Percentiles rank a stretch among this genome's conserved stretches.
Conservation (phyloP, 2,797 vertebrate genomes). For the Enteromius viviparus region DNA sequence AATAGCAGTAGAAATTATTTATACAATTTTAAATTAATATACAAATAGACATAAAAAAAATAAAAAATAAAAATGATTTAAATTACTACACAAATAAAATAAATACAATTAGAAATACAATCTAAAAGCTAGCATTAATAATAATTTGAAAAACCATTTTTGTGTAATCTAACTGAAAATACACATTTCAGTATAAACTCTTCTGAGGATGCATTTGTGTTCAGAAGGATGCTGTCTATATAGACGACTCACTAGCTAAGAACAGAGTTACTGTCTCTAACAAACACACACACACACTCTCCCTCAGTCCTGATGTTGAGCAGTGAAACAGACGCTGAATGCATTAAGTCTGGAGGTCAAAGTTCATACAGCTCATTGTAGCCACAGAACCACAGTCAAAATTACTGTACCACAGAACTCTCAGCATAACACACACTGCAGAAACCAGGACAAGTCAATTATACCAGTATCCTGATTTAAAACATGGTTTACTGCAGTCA, state of each 20-base stretch:
- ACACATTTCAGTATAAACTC: not conserved
- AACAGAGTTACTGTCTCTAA: not conserved
- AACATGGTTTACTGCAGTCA: not conserved
- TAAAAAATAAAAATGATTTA: too few relatives aligned
- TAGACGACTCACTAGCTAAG: not conserved
- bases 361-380: slow-evolving; percentile 8
- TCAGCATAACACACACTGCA: not conserved
- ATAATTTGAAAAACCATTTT: too few relatives aligned
- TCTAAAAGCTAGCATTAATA: not conserved
- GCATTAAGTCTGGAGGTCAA: slow-evolving; percentile 19
- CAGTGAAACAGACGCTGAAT: slow-evolving; percentile 20
- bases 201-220: not conserved
- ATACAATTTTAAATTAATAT: not conserved
- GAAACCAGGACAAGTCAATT: not conserved
- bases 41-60: not conserved
- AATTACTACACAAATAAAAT: not conserved
- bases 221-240: not conserved
- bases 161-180: not conserved
- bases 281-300: not conserved
- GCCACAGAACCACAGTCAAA: not conserved
- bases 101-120: not conserved
- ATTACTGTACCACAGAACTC: not conserved
- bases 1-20: not conserved
- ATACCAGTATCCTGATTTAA: not conserved
- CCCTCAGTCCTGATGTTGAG: not conserved